Conservation (phyloP, 2,797 vertebrate species). For the Tolypeutes matacus region DNA sequence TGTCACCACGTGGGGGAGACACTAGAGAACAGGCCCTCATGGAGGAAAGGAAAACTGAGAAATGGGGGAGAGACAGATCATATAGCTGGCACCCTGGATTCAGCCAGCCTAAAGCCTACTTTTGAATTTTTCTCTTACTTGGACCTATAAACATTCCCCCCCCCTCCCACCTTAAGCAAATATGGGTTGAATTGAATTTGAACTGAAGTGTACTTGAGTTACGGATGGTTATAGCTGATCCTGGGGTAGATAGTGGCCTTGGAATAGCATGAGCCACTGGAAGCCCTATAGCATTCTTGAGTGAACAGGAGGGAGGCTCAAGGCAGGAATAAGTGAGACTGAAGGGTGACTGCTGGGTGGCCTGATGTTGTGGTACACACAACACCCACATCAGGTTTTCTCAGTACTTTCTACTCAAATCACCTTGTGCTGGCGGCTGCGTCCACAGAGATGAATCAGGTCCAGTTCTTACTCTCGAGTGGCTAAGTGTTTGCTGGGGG, state of each 20-base stretch:
- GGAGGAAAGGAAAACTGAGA: neutral
- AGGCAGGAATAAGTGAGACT: no score
- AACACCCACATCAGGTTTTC: neutral
- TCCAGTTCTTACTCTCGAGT: neutral
- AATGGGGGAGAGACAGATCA: neutral
- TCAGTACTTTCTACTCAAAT: neutral
- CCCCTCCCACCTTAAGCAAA: neutral
- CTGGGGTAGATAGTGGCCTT: neutral
- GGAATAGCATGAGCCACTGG: neutral
- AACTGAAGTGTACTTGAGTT: neutral
- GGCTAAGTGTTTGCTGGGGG: no score
- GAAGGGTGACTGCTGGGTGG: neutral
- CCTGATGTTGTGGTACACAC: rapidly evolving
- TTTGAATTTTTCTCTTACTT: neutral
- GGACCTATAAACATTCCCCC: neutral
- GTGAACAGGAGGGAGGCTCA: neutral
- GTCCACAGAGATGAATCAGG: neutral
- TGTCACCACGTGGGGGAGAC: neutral
- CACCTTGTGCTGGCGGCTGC: neutral
- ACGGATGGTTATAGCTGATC: neutral
- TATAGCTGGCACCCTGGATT: no score
- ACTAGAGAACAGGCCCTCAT: neutral
- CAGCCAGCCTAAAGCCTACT: neutral
- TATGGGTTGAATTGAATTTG: neutral
- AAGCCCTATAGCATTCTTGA: neutral